Base-by-base conservation (phyloP, 2,888 invertebrate genomes). In the Sphaerophoria rueppellii region DNA sequence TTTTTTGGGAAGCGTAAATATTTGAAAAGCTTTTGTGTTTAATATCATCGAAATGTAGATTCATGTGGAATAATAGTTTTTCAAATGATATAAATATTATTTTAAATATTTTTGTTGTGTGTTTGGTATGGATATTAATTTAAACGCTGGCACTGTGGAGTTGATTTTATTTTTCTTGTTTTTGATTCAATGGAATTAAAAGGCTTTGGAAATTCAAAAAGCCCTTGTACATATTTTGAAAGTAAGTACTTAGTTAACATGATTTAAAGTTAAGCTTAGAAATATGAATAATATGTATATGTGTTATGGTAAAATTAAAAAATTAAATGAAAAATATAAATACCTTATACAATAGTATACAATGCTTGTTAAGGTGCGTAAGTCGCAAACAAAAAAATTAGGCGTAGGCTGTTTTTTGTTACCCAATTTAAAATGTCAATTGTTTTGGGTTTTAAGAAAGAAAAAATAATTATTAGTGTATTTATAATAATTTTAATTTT, bases 331-430 rank as follows among this genome's bases (percentile, higher is more conserved):
- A 32, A 50, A 46, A 52, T 32, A 48, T 40, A n/a, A 40, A 50
- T 72, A 76, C 55, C 55, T 48, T 58, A 67, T 60, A 60, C 82
- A 69, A 72, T 63, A 78, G 78, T 63, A 77, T 73, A 82, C 57
- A 77, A 73, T 46, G 61, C 61, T 65, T 72, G 60, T 40, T 54
- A 58, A 37, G 16, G n/a, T 65, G 61, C 14, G n/a, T 35, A 70
- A 46, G 34, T 35, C 43, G 46, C 58, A 24, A 48, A 67, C 9
- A 37, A n/a, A 46, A 46, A 55, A 55, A n/a, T 35, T 71, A 32
- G 70, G 61, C 3, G 9, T 14, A 55, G 46, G 6, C 32, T 74
- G 9, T 54, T 70, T 24, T 70, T 65, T 69, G 79, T 69, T 48
- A 55, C 69, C 69, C 61, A 34, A 65, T 43, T 58, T 67, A 65